Evolutionary conservation across 2,888 invertebrate genomes (phyloP), one percentile per base, ranked within the genome.

Genomic region (Megaustenia siamemsis): DNA sequence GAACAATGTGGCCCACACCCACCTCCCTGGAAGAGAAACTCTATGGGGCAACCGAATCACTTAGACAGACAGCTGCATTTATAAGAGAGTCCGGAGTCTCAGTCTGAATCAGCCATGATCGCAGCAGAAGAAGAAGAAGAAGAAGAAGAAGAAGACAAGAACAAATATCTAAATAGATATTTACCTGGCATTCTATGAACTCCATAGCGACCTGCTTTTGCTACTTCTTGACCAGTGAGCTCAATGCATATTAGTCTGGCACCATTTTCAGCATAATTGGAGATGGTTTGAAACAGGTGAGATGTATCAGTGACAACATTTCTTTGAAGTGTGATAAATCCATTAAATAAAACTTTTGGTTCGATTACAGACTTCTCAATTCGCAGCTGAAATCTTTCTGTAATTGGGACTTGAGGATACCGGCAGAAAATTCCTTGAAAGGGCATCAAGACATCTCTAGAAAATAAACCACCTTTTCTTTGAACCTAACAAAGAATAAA

Each of bases 351-450:
- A 28, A 75, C 81, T 60, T 73, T 60, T 28, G 78, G 63, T 40
- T 86, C 69, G 35, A 80, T 73, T 40, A 75, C 35, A 0, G 92
- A 90, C 82, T 93, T 93, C 66, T 91, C 91, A 40, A 93, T 88
- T 8, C 88, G 86, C 45, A 93, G 80, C 69, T 89, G 86, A 90
- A 90, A 93, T 45, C 86, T 84, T 69, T 91, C 89, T 12, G 85
- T 82, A 18, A 38, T 75, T 38, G 89, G 89, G 32, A 86, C 87
- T 18, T 87, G 83, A 8, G 89, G 88, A 38, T 89, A 84, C 28
- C 88, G 87, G 43, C 89, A 88, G 80, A 90, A 91, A 75, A 91
- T 89, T n/a, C 89, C 91, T 66, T 91, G 91, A 35, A 88, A 88
- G 75, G 83, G 56, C 60, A 71, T 66, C 21, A 76, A 18, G n/a